A percentile compares a stretch with the other conserved stretches of the same genome.
Conservation (phyloP, 2,888 invertebrate species). For the Xylota segnis region DNA sequence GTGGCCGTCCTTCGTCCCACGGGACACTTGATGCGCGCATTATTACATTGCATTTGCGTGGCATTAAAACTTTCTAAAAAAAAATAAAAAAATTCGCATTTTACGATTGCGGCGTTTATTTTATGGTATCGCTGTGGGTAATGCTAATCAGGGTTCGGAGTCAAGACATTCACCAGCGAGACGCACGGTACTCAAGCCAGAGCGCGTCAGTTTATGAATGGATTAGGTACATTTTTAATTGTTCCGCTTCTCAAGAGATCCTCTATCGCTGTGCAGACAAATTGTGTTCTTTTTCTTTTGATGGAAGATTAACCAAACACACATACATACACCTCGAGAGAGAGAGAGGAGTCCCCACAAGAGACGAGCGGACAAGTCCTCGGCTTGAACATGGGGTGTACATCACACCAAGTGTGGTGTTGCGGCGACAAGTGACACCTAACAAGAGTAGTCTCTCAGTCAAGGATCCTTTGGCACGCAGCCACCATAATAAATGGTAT, state of each 20-base stretch:
- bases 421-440: slow-evolving; percentile 60
- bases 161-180: slow-evolving; percentile 27
- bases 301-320: slow-evolving; percentile 49
- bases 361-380: not conserved
- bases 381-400: slow-evolving; percentile 19
- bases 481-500: slow-evolving; percentile 49
- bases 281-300: slow-evolving; percentile 25
- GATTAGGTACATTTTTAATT: slow-evolving; percentile 70
- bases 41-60: slow-evolving; percentile 70
- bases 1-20: slow-evolving; percentile 16
- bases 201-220: slow-evolving; percentile 67
- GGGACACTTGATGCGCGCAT: slow-evolving; percentile 54
- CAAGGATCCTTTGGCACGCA: slow-evolving; percentile 21
- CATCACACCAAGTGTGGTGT: slow-evolving; percentile 43
- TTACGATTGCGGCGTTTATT: slow-evolving; percentile 65
- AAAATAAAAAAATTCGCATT: slow-evolving; percentile 26
- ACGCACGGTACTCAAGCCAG: not conserved
- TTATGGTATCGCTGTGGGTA: slow-evolving; percentile 54
- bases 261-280: slow-evolving; percentile 4
- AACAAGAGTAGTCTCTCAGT: slow-evolving; percentile 46
- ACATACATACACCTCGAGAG: not conserved
- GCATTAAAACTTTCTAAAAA: slow-evolving; percentile 76
- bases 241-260: slow-evolving; percentile 42
- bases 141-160: slow-evolving; percentile 69
- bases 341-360: not conserved